Evolutionary conservation across 2,797 vertebrate genomes (phyloP), one percentile per base, ranked within the genome.

Genomic region (Sardinella longiceps): DNA sequence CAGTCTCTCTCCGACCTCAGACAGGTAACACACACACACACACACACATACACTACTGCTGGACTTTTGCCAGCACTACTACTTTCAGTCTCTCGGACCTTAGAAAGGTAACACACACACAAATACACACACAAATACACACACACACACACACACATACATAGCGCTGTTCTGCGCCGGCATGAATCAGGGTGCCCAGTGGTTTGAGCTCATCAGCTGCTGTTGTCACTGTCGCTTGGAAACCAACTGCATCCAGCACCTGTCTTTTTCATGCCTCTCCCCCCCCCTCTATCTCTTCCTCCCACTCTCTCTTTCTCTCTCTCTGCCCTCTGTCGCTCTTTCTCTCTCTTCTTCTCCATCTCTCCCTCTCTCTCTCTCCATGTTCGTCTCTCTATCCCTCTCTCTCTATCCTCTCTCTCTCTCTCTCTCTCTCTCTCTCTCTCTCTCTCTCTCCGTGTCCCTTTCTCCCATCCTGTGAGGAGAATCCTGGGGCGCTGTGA

Each of bases 21-120:
- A 87, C 93, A 95, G 97, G 98, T 99, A 95, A 95, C 95, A 91
- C 58, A 6, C 56, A 74, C 33, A 43, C 70, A 77, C 37, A 43
- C 70, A 77, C 70, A 77, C 70, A 77, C 70, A 77, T 37, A 70
- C 28, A 70, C 63, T n/a, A n/a, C n/a, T n/a, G n/a, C n/a, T n/a
- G n/a, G n/a, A n/a, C n/a, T n/a, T n/a, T n/a, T n/a, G n/a, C n/a
- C n/a, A n/a, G n/a, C n/a, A n/a, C n/a, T n/a, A n/a, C n/a, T n/a
- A n/a, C n/a, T n/a, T n/a, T n/a, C n/a, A n/a, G n/a, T n/a, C n/a
- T n/a, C n/a, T n/a, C n/a, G n/a, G n/a, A n/a, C n/a, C n/a, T n/a
- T n/a, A n/a, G n/a, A n/a, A n/a, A n/a, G n/a, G n/a, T n/a, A n/a
- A 63, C 60, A 11, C n/a, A 60, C 58, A 60, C 58, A 66, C 60